A percentile compares a stretch with the other conserved stretches of the same genome.
Evolutionary conservation across 2,113 vertebrate species (phyloP).

Genomic region (Muntiacus reevesi): DNA sequence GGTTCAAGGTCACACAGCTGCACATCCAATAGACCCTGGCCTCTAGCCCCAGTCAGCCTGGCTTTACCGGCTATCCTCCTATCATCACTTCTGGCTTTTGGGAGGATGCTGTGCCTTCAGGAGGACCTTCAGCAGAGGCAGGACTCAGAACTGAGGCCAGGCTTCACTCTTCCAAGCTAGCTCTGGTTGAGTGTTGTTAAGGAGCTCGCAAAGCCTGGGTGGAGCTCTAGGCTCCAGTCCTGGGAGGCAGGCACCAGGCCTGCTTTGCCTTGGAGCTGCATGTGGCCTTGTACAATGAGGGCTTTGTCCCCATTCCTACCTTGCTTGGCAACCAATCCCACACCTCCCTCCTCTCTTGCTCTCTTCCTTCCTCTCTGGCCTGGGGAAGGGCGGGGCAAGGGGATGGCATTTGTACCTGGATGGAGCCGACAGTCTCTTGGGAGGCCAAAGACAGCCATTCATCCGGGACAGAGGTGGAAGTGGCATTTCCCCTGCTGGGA

Average conservation of each 20-base stretch:
- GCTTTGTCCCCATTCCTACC: constrained; percentile 38
- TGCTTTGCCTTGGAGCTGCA: background rate
- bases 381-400: background rate
- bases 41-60: background rate
- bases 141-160: background rate
- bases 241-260: background rate
- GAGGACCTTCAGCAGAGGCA: background rate
- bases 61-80: background rate
- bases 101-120: background rate
- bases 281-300: constrained; percentile 24
- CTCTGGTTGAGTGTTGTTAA: background rate
- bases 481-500: constrained; percentile 59
- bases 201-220: background rate
- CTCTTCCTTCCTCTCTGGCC: constrained; percentile 43
- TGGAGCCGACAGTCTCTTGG: constrained; percentile 35
- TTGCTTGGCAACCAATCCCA: constrained; percentile 6
- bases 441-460: constrained; percentile 34
- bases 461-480: constrained; percentile 36
- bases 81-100: background rate
- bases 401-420: constrained; percentile 12
- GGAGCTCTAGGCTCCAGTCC: background rate
- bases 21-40: background rate
- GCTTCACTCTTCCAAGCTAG: background rate
- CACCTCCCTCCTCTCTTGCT: background rate
- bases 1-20: background rate